A percentile compares a stretch with the other conserved stretches of the same genome.
These are phyloP conservation scores for Drosophila dunni DNA, from an alignment of 1,140 invertebrate species.

Conservation along the genomic window DNA sequence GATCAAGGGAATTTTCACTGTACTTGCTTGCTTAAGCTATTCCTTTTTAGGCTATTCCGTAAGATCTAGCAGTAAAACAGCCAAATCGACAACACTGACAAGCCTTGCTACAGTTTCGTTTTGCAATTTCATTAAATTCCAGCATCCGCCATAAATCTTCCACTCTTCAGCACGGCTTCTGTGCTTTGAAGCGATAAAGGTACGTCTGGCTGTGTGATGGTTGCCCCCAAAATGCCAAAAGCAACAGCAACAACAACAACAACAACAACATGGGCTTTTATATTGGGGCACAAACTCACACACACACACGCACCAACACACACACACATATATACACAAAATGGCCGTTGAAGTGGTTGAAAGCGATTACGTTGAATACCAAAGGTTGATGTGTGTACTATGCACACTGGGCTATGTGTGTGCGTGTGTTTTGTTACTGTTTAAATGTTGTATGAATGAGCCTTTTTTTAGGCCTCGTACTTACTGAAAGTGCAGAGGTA, in stretches of 20 bases:
- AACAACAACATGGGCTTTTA: conserved; percentile 37
- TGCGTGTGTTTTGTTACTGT: conserved; percentile 51
- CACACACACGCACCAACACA: conserved; percentile 45
- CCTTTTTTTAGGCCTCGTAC: conserved; percentile 33
- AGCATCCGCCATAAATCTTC: conserved; percentile 84
- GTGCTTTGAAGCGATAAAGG: conserved; percentile 83
- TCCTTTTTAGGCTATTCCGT: no score
- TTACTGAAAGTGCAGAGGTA: no score
- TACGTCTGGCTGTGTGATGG: conserved; percentile 64
- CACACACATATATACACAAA: conserved; percentile 55
- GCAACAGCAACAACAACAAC: conserved; percentile 39
- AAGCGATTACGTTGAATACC: conserved; percentile 81
- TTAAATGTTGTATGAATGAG: conserved; percentile 81
- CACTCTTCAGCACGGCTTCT: conserved; percentile 81
- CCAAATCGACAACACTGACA: neutral
- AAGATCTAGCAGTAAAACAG: neutral
- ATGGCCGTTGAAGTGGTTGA: conserved; percentile 82
- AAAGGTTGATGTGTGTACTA: conserved; percentile 64
- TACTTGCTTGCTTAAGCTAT: no score
- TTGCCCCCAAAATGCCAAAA: conserved; percentile 49
- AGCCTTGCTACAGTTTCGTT: conserved; percentile 81
- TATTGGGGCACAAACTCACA: conserved; percentile 55
- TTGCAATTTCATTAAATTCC: conserved; percentile 84
- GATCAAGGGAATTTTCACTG: no score
- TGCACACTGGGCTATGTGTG: neutral